phyloP scores from a whole-genome alignment of 2,113 vertebrate genomes.

The Calypte anna region DNA sequence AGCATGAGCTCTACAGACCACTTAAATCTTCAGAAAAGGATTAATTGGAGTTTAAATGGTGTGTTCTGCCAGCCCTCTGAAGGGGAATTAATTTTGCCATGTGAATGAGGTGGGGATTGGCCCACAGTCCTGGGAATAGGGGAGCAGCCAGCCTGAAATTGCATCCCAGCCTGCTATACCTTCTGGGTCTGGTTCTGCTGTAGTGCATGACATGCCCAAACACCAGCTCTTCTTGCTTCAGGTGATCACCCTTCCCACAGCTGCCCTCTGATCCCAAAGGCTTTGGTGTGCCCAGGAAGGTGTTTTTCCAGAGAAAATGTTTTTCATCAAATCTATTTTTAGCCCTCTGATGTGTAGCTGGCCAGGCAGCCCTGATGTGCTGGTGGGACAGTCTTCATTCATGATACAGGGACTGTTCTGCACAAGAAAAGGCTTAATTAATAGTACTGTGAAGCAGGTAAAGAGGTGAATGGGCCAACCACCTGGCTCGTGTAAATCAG shows the following conservation, averaged over 20 bases:
- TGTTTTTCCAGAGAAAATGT: neutral
- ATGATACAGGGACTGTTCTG: neutral
- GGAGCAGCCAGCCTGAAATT: slow-evolving; percentile 22
- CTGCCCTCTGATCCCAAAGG: neutral
- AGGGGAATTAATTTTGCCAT: slow-evolving; percentile 34
- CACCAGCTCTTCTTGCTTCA: neutral
- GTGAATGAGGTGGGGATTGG: slow-evolving; percentile 35
- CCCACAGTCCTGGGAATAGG: neutral
- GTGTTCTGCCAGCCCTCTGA: neutral
- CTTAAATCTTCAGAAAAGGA: slow-evolving; percentile 5
- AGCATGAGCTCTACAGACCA: neutral
- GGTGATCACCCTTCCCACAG: neutral
- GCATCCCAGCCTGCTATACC: neutral
- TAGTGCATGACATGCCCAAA: rapidly evolving
- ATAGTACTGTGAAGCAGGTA: neutral
- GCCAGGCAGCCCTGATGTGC: neutral
- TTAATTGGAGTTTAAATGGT: slow-evolving; percentile 61
- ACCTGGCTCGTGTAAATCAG: neutral
- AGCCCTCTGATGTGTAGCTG: neutral
- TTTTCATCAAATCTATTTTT: neutral
- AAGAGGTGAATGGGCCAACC: neutral
- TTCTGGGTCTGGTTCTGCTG: neutral
- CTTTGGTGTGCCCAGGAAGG: neutral
- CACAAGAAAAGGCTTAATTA: neutral
- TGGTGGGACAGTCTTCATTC: neutral